Evolutionary conservation across 30 jellyfish, hydroid and myxozoan species (phyloP).

Genomic region (Morbakka virulenta): DNA sequence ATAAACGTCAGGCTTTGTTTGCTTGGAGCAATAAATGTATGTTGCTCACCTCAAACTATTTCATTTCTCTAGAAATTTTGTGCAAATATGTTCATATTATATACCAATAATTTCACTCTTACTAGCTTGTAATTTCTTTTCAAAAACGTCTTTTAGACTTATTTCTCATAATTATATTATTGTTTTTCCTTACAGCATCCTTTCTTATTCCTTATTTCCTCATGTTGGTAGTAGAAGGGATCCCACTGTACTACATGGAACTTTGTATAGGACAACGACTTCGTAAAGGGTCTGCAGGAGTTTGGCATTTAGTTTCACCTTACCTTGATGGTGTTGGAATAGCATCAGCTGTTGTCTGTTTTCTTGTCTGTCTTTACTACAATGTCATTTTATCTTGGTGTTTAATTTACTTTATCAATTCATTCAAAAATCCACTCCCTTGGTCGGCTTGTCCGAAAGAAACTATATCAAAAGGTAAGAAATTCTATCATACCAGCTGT

Average conservation of each 20-base stretch:
- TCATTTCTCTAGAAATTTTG: no score
- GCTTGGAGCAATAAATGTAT: no score
- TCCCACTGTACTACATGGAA: slow-evolving; percentile 96
- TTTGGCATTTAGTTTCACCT: slow-evolving; percentile 93
- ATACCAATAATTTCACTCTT: no score
- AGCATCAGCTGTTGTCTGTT: slow-evolving; percentile 86
- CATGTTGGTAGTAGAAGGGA: slow-evolving; percentile 91
- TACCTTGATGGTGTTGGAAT: slow-evolving; percentile 95
- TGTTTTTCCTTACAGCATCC: slow-evolving; percentile 92
- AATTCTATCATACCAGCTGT: no score
- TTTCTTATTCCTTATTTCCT: slow-evolving; percentile 93
- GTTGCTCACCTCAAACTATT: no score
- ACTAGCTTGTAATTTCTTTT: no score
- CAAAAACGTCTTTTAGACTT: no score
- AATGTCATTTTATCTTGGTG: slow-evolving; percentile 99
- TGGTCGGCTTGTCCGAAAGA: slow-evolving; percentile 95
- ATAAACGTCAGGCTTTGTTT: no score
- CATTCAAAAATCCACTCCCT: slow-evolving; percentile 90
- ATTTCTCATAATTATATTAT: no score
- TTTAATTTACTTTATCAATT: slow-evolving; percentile 77
- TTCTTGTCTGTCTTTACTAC: slow-evolving; percentile 93
- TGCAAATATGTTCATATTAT: no score
- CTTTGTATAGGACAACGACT: slow-evolving; percentile 97
- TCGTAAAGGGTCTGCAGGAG: slow-evolving; percentile 92
- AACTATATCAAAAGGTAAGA: slow-evolving; percentile 58